Conservation (phyloP, 2,888 invertebrate species). For the Lasioglossum vierecki region DNA sequence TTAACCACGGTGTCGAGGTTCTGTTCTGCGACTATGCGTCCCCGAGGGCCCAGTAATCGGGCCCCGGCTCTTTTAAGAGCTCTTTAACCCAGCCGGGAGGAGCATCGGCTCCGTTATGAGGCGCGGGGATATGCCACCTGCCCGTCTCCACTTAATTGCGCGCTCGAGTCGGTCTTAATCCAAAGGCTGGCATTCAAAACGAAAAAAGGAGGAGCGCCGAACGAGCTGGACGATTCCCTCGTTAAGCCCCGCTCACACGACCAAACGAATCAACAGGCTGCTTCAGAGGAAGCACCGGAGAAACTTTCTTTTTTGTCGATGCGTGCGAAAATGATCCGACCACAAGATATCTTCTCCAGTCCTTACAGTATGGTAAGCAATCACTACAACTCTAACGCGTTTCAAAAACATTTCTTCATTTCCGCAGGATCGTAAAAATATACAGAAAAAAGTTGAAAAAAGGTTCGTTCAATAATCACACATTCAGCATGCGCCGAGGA, state of each 20-base stretch:
- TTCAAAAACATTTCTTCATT: not conserved
- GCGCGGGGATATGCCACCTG: slow-evolving; percentile 59
- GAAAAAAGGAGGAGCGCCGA: slow-evolving; percentile 27
- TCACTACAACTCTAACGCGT: not conserved
- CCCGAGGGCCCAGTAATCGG: slow-evolving; percentile 26
- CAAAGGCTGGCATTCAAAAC: slow-evolving; percentile 35
- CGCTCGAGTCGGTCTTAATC: slow-evolving; percentile 58
- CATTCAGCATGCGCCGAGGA: not conserved
- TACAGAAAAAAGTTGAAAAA: not conserved
- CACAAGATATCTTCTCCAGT: not conserved
- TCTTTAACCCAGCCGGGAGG: slow-evolving; percentile 51
- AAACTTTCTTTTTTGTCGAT: not conserved
- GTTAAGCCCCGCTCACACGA: slow-evolving; percentile 36
- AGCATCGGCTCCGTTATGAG: slow-evolving; percentile 47
- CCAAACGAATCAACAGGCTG: not conserved
- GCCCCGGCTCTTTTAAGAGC: slow-evolving; percentile 51
- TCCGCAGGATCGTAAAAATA: not conserved
- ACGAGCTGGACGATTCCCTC: slow-evolving; percentile 30
- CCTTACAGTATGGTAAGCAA: not conserved
- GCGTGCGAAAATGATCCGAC: not conserved
- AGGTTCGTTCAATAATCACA: not conserved
- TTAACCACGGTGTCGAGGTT: slow-evolving; percentile 12
- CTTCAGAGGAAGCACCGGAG: not conserved
- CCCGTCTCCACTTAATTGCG: slow-evolving; percentile 61
- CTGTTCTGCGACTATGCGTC: slow-evolving; percentile 18